These are phyloP conservation scores for Mechanitis mazaeus DNA, from an alignment of 2,888 invertebrate genomes.

Conservation along the genomic window DNA sequence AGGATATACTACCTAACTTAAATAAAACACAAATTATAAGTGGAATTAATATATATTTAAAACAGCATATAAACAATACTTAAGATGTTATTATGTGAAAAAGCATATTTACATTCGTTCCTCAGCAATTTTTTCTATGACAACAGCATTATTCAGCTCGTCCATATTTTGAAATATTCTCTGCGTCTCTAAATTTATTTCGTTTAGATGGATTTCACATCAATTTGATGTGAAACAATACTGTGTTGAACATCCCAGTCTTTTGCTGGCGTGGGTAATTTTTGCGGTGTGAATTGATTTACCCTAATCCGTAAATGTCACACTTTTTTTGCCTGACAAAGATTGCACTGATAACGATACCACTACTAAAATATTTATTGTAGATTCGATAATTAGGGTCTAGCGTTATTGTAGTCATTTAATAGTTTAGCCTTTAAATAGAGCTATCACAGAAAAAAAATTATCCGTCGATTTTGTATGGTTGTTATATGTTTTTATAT, in stretches of 20 bases:
- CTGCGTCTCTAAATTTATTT: constrained; percentile 50
- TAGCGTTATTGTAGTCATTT: not conserved
- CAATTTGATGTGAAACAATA: constrained; percentile 61
- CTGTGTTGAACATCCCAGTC: constrained; percentile 34
- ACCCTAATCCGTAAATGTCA: constrained; percentile 69
- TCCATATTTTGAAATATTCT: constrained; percentile 50
- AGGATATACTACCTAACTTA: too few species aligned
- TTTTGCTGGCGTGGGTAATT: constrained; percentile 60
- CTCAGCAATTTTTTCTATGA: constrained; percentile 58
- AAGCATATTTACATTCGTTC: constrained; percentile 60
- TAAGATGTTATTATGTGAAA: constrained; percentile 66
- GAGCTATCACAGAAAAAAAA: too few species aligned
- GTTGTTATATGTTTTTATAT: too few species aligned
- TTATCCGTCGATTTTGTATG: too few species aligned
- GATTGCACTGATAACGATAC: constrained; percentile 18
- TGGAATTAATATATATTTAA: too few species aligned
- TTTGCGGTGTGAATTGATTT: constrained; percentile 64
- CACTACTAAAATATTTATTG: constrained; percentile 8
- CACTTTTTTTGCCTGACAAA: constrained; percentile 46
- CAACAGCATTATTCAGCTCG: constrained; percentile 45
- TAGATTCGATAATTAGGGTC: not conserved
- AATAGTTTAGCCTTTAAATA: not conserved
- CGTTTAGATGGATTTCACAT: constrained; percentile 57
- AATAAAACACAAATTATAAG: too few species aligned
- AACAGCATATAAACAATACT: constrained; percentile 45